Base-by-base conservation (phyloP, 2,797 vertebrate species). In the Muscicapa comitata region DNA sequence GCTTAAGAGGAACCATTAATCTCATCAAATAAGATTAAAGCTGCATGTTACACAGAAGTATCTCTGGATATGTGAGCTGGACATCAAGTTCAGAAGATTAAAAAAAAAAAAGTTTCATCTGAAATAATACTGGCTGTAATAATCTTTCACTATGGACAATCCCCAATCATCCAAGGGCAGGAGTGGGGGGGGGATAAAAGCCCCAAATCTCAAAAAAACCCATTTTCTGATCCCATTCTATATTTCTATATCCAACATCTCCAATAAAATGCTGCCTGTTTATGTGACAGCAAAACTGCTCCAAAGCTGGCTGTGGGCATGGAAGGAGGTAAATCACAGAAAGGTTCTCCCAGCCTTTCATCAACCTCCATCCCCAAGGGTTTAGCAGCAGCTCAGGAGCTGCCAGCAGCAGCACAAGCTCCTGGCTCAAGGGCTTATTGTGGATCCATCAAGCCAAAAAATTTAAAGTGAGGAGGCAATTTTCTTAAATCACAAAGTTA, bases 11-110 rank as follows among this genome's bases (percentile, higher is more conserved):
- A 72, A 66, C 55, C 67, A 72, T 54, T 88, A 66, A 80, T 80
- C 47, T 68, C 58, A 83, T 78, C 84, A 79, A 55, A 75, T 84
- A 68, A 72, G 94, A 91, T 94, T 88, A 74, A 86, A 83, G 40
- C 51, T 58, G 55, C 61, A 35, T 65, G 48, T 42, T 70, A 55
- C 13, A 29, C 20, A 26, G 35, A 91, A 74, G 42, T 8, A n/a
- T 54, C 82, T 90, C 67, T 54, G 65, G 48, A 50, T 58, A 62
- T 23, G 40, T 3, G 15, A 47, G 54, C 38, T 80, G 80, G 43
- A 62, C 76, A 86, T 18, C 11, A 21, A 83, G 68, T 79, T 65
- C 71, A 79, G 71, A 65, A 92, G 76, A 88, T 76, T 28, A 25
- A 67, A 76, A 63, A 74, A 78, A 78, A 53, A 66, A 9, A 43